phyloP scores from a whole-genome alignment of 2,797 vertebrate species.

The Trematomus bernacchii region DNA sequence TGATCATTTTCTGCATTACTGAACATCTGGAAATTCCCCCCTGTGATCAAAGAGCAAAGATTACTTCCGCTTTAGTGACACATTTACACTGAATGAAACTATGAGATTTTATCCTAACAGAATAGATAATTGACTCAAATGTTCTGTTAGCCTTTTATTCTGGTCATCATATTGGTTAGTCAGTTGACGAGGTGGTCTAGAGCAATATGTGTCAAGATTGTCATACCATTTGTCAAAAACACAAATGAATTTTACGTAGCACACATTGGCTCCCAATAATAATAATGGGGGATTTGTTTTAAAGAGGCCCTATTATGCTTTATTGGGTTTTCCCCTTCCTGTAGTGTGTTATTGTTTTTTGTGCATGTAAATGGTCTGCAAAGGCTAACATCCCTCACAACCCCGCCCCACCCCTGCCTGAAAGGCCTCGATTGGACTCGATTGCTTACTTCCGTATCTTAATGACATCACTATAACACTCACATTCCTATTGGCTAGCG shows the following conservation, averaged over 20 bases:
- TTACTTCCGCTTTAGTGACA: background rate
- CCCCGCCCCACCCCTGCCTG: too few species aligned
- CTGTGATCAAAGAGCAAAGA: background rate
- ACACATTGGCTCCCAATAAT: background rate
- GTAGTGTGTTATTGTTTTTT: too few species aligned
- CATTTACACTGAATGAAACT: constrained; percentile 1
- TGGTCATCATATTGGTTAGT: background rate
- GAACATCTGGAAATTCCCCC: background rate
- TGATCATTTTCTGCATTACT: background rate
- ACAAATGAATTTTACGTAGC: background rate
- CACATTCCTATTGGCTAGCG: too few species aligned
- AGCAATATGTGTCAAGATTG: background rate
- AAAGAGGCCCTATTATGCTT: too few species aligned
- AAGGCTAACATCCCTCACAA: too few species aligned
- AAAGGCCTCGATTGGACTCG: too few species aligned
- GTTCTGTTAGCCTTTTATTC: background rate
- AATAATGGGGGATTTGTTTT: background rate
- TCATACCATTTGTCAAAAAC: background rate
- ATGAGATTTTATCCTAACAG: background rate
- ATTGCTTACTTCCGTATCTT: too few species aligned
- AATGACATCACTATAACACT: too few species aligned
- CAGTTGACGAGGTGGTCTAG: background rate
- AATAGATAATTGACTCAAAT: background rate
- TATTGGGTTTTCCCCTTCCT: too few species aligned
- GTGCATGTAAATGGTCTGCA: too few species aligned